Conservation (phyloP, 1,140 invertebrate species). For the Drosophila aff. region DNA sequence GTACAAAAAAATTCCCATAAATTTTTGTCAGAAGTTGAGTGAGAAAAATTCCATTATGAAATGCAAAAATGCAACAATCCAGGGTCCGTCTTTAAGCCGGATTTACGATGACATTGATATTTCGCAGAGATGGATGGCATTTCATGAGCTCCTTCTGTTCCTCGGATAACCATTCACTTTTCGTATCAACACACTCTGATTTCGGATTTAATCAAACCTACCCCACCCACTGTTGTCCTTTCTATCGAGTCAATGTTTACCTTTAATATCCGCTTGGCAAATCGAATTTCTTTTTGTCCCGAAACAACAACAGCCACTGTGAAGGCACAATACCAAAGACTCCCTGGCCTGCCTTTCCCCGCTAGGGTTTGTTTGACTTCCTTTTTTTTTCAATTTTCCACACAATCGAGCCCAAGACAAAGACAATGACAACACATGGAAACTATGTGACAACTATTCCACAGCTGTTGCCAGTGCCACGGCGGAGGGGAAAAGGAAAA, state of each 20-base stretch:
- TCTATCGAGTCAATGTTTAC: constrained; percentile 46
- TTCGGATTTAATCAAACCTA: constrained; percentile 21
- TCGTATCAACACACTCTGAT: constrained; percentile 3
- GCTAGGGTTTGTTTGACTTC: constrained; percentile 20
- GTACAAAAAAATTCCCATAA: constrained; percentile 31
- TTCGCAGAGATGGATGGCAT: constrained; percentile 3
- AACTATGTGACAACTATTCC: constrained; percentile 70
- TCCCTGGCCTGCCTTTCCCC: constrained; percentile 16
- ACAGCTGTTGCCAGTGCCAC: constrained; percentile 33
- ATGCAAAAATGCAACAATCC: constrained; percentile 47
- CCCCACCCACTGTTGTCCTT: neutral
- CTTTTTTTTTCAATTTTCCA: constrained; percentile 73
- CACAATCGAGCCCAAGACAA: constrained; percentile 70
- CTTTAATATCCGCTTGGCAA: constrained; percentile 54
- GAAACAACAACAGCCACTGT: constrained; percentile 39
- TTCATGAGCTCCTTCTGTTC: neutral
- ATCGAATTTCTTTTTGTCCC: constrained; percentile 32
- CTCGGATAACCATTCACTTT: constrained; percentile 1
- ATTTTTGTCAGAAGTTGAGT: constrained; percentile 18
- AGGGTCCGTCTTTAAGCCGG: constrained; percentile 36
- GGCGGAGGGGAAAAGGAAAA: neutral
- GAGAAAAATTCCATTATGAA: constrained; percentile 30
- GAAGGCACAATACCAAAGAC: constrained; percentile 13
- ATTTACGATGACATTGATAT: constrained; percentile 40
- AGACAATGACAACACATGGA: constrained; percentile 64